Base-by-base conservation (phyloP, 2,888 invertebrate genomes). In the Philonicus albiceps region DNA sequence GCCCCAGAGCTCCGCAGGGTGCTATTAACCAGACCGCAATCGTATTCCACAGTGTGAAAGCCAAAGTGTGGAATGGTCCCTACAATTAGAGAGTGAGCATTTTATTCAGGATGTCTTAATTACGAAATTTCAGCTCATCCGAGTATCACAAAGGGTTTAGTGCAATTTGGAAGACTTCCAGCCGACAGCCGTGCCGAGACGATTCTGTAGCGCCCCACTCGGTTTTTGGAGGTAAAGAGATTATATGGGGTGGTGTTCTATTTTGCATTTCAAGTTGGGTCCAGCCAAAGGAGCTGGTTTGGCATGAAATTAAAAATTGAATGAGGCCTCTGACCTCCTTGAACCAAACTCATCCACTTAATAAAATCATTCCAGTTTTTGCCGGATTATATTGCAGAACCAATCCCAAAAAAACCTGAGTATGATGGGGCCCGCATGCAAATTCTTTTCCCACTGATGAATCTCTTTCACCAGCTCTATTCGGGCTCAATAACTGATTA, bases 101-200 rank as follows among this genome's bases (percentile, higher is more conserved):
- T 76, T 76, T 40, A 76, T 76, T 40, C 76, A 40, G 76, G 76
- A 76, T 43, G 22, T 76, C 76, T 76, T 76, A 76, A 37, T 76
- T 76, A 76, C 76, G 76, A 76, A 76, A 76, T 76, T 76, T 37
- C 40, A 43, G 76, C 76, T 76, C 27, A 8, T 64, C 64, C 64
- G 27, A 64, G 64, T 64, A 64, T 64, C 64, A 64, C 19, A 64
- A 64, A 64, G 64, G 64, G 11, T 64, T 64, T 64, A 64, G 64
- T 64, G 22, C 64, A 64, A 64, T 64, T 64, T 64, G 64, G 64
- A 64, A 64, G 64, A 64, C 11, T 64, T 64, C 64, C 64, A 64
- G 27, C 27, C 64, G n/a, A n/a, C n/a, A 2, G 22, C 1, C 22
- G 1, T 19, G 55, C 55, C 11, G 37, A 11, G 37, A 1, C 11